Percentiles rank a stretch among this genome's conserved stretches.
Conservation (phyloP, 2,113 vertebrate genomes). For the Glareola pratincola region DNA sequence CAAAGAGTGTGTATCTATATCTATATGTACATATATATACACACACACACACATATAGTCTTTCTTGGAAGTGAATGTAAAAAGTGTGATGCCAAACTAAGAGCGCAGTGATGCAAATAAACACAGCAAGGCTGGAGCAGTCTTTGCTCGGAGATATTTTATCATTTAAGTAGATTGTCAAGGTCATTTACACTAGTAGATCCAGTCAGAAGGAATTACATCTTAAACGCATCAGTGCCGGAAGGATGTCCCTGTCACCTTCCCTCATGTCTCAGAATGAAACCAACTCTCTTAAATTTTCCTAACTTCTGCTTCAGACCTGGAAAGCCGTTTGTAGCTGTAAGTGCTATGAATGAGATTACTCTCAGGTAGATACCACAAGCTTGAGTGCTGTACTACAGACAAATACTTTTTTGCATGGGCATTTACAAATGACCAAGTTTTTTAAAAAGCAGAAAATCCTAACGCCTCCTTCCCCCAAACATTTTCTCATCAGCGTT, state of each 20-base stretch:
- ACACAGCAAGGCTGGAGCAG: background rate
- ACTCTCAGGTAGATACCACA: background rate
- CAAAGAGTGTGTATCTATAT: background rate
- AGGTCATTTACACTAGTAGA: constrained; percentile 7
- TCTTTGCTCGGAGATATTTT: background rate
- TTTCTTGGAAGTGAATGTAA: background rate
- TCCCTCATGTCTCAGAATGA: background rate
- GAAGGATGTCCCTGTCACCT: background rate
- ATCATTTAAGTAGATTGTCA: constrained; percentile 2
- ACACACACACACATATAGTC: background rate
- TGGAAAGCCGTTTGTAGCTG: background rate
- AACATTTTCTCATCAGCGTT: background rate
- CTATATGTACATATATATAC: too few species aligned
- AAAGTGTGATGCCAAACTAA: background rate
- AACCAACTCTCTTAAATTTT: background rate
- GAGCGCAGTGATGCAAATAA: background rate
- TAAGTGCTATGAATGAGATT: background rate
- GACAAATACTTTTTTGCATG: background rate
- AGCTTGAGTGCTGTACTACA: background rate
- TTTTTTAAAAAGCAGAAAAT: background rate
- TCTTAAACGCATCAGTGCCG: background rate
- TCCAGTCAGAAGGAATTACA: background rate
- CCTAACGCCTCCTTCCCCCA: background rate
- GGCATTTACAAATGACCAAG: background rate
- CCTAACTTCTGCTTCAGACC: background rate